Evolutionary conservation across 2,797 vertebrate genomes (phyloP), one percentile per base, ranked within the genome.

Genomic region (Danionella dracula): DNA sequence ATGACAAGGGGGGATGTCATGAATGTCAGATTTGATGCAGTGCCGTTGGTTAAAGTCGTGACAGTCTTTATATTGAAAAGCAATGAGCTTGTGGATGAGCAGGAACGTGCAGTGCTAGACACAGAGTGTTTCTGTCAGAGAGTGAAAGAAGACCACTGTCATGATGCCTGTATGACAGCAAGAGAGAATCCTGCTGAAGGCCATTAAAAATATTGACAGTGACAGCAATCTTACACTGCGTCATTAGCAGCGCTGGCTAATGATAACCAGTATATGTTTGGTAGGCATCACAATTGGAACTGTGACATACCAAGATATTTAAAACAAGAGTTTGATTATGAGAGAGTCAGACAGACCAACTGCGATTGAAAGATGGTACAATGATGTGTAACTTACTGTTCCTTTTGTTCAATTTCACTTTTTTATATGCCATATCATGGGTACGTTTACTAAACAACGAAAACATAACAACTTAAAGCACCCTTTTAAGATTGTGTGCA

Each of bases 181-280:
- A 46, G 31, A 41, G 54, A 58, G 23, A 38, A 59, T 51, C 29
- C 60, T 9, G 7, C 45, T 80, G 76, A 80, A 51, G 74, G 54
- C 78, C 70, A 88, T 90, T 89, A 89, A 82, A 72, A 79, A 82
- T 82, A 90, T 85, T 76, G 76, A 71, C 82, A 68, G 31, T 86
- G 89, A 89, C 88, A 89, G 81, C 54, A 58, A 73, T 79, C 76
- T 72, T 83, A 77, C 80, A 79, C 83, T 83, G 86, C 84, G 86
- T 86, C 86, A 85, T 87, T 87, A 87, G 76, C 66, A 81, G 80
- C 75, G 64, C 67, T 49, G 66, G 29, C 78, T 83, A 85, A 85
- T 84, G 79, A 80, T 80, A 70, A 74, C 80, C 27, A 21, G 20
- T 42, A 21, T 57, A 57, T 12, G 54, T 42, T 57, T 29, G 54